Evolutionary conservation across 2,113 vertebrate genomes (phyloP), one percentile per base, ranked within the genome.

Genomic region (Hepsetus odoe): DNA sequence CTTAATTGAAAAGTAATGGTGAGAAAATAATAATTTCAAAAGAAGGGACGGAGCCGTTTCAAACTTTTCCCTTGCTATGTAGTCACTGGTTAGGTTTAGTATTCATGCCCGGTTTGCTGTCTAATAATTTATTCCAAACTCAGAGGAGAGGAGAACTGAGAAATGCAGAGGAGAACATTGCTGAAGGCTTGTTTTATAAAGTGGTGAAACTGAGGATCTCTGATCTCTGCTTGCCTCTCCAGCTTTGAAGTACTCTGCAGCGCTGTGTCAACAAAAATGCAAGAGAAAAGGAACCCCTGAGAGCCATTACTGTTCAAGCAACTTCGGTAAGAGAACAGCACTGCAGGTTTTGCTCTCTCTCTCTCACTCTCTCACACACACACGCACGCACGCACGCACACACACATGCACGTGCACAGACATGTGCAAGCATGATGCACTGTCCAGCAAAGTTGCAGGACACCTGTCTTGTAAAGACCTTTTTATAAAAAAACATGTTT

Each of bases 281-380:
- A 96, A 93, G 88, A 91, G 95, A 82, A 91, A 79, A 0, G 95
- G 96, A 79, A 96, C 93, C 72, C 91, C 96, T 20, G 94, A 97
- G 90, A 96, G 93, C 90, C 96, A 95, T 92, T 99, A 95, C 32
- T 99, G 98, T 89, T 95, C 95, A 68, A 99, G 96, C 89, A 93
- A 97, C 89, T 99, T 99, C 1, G 98, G 98, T 99, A 94, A 95
- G 95, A 81, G 20, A 46, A 30, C 81, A 79, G 77, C 82, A 65
- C 44, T 49, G 46, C 46, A 49, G 18, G 4, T 49, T 20, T 49
- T 16, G 42, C 42, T 44, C 42, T 44, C 40, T 6, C 40, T 42
- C 40, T 59, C 30, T 46, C 42, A 35, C 28, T 33, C 74, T 53
- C 28, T 40, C 5, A 56, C 7, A 44, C 22, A 33, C 49, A 53